These are phyloP conservation scores for Melanerpes aurifrons DNA, from an alignment of 2,113 vertebrate species.

Conservation along the genomic window DNA sequence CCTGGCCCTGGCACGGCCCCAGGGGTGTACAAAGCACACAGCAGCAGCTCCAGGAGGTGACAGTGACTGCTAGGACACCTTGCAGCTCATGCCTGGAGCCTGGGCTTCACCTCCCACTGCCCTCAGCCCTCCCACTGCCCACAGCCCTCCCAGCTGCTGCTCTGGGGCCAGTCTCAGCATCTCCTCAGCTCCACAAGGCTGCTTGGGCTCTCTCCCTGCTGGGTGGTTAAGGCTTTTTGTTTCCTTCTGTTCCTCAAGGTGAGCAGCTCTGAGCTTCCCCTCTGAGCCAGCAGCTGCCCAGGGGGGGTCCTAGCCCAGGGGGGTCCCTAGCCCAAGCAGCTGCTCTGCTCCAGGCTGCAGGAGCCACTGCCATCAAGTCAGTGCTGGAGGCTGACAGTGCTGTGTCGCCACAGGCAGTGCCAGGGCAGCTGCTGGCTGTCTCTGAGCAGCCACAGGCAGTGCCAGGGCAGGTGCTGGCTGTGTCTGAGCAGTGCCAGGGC, in stretches of 20 bases:
- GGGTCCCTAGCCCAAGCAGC: background rate
- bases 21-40: background rate
- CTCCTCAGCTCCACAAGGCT: background rate
- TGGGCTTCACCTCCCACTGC: background rate
- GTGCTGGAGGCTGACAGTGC: background rate
- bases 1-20: background rate
- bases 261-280: background rate
- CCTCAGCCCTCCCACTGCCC: accelerated
- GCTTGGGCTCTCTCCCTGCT: background rate
- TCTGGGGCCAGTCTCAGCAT: background rate
- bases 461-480: background rate
- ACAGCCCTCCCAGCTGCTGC: background rate
- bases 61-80: background rate
- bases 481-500: background rate
- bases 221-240: constrained; percentile 19
- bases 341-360: background rate
- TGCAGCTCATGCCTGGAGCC: background rate
- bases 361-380: background rate
- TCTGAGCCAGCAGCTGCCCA: background rate
- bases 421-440: background rate
- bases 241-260: background rate
- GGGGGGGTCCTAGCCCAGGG: background rate
- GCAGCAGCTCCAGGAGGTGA: background rate
- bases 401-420: background rate
- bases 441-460: background rate